phyloP scores from a whole-genome alignment of 1,140 invertebrate genomes.

The Bombyx mandarina region DNA sequence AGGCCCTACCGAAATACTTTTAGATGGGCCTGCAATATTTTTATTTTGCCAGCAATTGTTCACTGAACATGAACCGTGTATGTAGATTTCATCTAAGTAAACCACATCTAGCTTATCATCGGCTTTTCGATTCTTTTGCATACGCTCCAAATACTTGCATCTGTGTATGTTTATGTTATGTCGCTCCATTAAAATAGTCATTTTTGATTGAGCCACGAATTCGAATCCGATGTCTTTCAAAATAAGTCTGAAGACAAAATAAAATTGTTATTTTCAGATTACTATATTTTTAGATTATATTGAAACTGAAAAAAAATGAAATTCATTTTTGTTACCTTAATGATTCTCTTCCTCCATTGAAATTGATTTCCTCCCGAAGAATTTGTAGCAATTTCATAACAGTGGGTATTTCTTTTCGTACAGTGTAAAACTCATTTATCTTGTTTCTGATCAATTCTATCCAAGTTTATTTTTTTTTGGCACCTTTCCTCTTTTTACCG shows the following conservation, averaged over 20 bases:
- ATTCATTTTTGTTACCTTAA: not conserved
- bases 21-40: not conserved
- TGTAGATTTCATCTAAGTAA: not conserved
- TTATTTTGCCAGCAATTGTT: constrained; percentile 6
- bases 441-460: too few species aligned
- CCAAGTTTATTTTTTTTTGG: constrained; percentile 6
- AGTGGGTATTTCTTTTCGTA: too few species aligned
- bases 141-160: constrained; percentile 1
- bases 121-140: not conserved
- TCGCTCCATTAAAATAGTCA: constrained; percentile 1
- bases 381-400: not conserved
- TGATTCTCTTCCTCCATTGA: constrained; percentile 5
- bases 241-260: not conserved
- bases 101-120: not conserved
- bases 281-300: not conserved
- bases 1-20: constrained; percentile 1
- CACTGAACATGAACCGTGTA: constrained; percentile 1
- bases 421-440: too few species aligned
- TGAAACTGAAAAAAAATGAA: not conserved
- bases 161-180: not conserved
- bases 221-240: constrained; percentile 1
- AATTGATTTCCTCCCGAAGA: constrained; percentile 7
- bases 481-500: not conserved
- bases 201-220: constrained; percentile 1
- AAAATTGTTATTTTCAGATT: not conserved